Percentiles rank a stretch among this genome's conserved stretches.
phyloP scores from a whole-genome alignment of 2,888 invertebrate species.

The Himalopsyche japonica region DNA sequence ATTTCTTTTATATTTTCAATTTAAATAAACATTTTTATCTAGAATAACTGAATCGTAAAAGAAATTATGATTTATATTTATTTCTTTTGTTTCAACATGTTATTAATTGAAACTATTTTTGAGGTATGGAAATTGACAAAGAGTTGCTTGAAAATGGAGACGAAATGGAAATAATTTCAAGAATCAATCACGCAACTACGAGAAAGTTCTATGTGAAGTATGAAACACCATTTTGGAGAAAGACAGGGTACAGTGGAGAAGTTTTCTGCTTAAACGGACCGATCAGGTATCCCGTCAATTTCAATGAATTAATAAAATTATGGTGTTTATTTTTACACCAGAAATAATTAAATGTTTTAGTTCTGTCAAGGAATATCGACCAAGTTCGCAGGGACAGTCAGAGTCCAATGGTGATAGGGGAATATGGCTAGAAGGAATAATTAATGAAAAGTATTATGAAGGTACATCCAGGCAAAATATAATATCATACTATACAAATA shows the following conservation, averaged over 20 bases:
- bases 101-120: not conserved
- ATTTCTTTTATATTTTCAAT: too few species aligned
- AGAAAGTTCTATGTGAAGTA: not conserved
- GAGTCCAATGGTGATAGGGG: not conserved
- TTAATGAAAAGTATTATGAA: not conserved
- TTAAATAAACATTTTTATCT: too few species aligned
- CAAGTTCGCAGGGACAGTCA: not conserved
- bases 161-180: not conserved
- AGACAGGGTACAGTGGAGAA: slow-evolving; percentile 53
- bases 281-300: slow-evolving; percentile 41
- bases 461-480: not conserved
- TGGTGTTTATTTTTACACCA: too few species aligned
- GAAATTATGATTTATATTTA: too few species aligned
- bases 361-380: not conserved
- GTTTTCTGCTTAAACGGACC: slow-evolving; percentile 55
- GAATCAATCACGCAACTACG: not conserved
- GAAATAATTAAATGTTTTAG: not conserved
- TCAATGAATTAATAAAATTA: not conserved
- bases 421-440: not conserved
- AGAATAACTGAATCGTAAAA: too few species aligned
- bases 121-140: not conserved
- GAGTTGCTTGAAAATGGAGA: not conserved
- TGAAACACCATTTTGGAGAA: slow-evolving; percentile 47
- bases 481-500: too few species aligned
- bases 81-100: too few species aligned